Evolutionary conservation across 2,888 invertebrate genomes (phyloP).

Genomic region (Synanthedon tipuliformis): DNA sequence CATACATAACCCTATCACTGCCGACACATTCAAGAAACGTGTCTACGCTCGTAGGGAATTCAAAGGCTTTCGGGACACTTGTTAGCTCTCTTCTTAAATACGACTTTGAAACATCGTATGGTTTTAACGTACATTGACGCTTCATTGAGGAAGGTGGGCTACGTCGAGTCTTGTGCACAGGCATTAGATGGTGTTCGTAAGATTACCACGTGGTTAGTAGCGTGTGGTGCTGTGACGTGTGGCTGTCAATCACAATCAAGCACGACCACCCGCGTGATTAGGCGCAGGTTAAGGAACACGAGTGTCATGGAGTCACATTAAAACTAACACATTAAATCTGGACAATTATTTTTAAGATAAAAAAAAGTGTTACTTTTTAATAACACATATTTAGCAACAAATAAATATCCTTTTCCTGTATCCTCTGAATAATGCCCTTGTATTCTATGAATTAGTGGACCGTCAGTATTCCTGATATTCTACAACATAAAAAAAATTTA

Average conservation of each 20-base stretch:
- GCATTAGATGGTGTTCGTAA: constrained; percentile 17
- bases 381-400: too few relatives aligned
- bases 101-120: constrained; percentile 4
- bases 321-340: too few relatives aligned
- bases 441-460: too few relatives aligned
- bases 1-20: constrained; percentile 15
- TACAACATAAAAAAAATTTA: too few relatives aligned
- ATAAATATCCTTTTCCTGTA: too few relatives aligned
- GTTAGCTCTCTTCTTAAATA: constrained; percentile 13
- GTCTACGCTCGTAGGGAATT: constrained; percentile 27
- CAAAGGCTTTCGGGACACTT: constrained; percentile 24
- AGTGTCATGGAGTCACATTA: constrained; percentile 19
- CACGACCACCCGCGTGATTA: constrained; percentile 66
- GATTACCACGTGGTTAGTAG: constrained; percentile 12
- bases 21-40: constrained; percentile 20
- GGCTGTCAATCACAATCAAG: constrained; percentile 67
- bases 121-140: constrained; percentile 16
- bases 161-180: not conserved
- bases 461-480: too few relatives aligned
- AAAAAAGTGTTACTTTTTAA: too few relatives aligned
- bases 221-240: constrained; percentile 42
- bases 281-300: constrained; percentile 26
- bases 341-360: too few relatives aligned
- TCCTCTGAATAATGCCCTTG: too few relatives aligned
- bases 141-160: not conserved